A percentile compares a stretch with the other conserved stretches of the same genome.
Evolutionary conservation across 2,113 vertebrate species (phyloP).

Genomic region (Asarcornis scutulata): DNA sequence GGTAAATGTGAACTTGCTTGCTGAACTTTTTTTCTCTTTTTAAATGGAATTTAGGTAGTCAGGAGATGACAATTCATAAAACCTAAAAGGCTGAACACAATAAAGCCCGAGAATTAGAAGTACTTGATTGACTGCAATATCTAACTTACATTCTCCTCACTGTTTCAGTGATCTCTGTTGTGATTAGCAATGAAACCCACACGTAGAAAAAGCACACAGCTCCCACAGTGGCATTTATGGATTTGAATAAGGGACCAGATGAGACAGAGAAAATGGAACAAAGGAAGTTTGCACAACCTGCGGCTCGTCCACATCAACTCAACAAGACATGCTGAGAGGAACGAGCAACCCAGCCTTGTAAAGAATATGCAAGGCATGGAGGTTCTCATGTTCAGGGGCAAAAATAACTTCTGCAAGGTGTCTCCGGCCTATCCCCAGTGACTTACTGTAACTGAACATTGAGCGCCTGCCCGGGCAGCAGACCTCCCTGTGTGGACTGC

Average conservation of each 20-base stretch:
- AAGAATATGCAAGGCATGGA: not conserved
- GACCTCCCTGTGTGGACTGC: not conserved
- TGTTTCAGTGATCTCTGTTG: not conserved
- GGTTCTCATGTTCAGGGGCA: not conserved
- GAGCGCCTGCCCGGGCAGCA: accelerated
- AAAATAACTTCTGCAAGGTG: not conserved
- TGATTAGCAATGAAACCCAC: slow-evolving; percentile 34
- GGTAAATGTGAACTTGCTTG: not conserved
- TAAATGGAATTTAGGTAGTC: not conserved
- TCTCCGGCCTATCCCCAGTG: not conserved
- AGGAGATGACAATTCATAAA: slow-evolving; percentile 25
- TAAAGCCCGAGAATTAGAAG: not conserved
- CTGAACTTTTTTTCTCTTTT: not conserved
- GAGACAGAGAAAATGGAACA: not conserved
- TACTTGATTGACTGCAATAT: not conserved
- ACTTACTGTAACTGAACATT: not conserved
- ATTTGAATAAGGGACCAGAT: not conserved
- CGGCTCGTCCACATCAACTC: not conserved
- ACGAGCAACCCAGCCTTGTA: not conserved
- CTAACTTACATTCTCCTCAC: not conserved
- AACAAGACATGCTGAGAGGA: not conserved
- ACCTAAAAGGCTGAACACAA: not conserved
- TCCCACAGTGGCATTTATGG: not conserved
- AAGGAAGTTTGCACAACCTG: not conserved
- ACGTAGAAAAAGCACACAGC: not conserved